Evolutionary conservation across 1,140 invertebrate species (phyloP).

Genomic region (Babylonia areolata): DNA sequence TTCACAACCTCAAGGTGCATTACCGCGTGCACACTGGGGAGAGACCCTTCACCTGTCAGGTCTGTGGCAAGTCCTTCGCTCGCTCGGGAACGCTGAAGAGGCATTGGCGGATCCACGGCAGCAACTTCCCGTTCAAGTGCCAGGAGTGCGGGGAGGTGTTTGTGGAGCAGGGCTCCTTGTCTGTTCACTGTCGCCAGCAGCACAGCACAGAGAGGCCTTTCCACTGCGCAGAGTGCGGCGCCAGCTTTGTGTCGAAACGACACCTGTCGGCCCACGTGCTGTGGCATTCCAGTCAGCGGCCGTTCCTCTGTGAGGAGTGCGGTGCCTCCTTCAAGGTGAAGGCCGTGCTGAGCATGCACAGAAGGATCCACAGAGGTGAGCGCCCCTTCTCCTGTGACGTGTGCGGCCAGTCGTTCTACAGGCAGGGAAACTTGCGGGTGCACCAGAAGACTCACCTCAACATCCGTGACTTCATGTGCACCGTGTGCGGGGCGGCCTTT

Average conservation of each 20-base stretch:
- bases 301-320: constrained; percentile 35
- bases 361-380: constrained; percentile 21
- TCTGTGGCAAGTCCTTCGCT: constrained; percentile 94
- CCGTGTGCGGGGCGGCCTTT: constrained; percentile 31
- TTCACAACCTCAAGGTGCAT: constrained; percentile 35
- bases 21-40: constrained; percentile 45
- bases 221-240: constrained; percentile 77
- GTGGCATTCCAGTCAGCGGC: constrained; percentile 12
- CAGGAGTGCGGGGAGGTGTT: constrained; percentile 28
- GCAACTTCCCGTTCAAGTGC: constrained; percentile 23
- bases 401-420: constrained; percentile 30
- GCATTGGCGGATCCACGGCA: background rate
- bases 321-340: constrained; percentile 18
- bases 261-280: constrained; percentile 22
- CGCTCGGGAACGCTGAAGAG: background rate
- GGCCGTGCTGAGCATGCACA: constrained; percentile 19
- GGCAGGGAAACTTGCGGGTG: background rate
- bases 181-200: background rate
- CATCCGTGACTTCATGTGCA: background rate
- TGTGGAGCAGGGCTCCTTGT: background rate
- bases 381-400: constrained; percentile 28
- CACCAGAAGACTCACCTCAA: constrained; percentile 29
- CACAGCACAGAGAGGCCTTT: constrained; percentile 85
- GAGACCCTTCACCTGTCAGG: constrained; percentile 80
- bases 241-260: constrained; percentile 22